These are phyloP conservation scores for Notodonta dromedarius DNA, from an alignment of 2,888 invertebrate genomes.

Conservation along the genomic window DNA sequence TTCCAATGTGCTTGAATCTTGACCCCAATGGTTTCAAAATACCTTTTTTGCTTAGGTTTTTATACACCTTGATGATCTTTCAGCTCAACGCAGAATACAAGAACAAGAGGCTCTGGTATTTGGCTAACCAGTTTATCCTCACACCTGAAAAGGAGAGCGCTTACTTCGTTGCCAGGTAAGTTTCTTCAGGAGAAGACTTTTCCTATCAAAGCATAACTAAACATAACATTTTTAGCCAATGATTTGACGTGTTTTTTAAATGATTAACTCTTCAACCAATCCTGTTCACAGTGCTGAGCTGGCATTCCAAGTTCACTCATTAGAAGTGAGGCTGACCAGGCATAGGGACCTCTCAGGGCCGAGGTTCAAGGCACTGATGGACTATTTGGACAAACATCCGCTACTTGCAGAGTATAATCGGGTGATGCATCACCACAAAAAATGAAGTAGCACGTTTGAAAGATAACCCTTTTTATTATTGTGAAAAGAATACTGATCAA, in stretches of 20 bases:
- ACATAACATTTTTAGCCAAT: no score
- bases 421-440: constrained; percentile 44
- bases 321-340: constrained; percentile 86
- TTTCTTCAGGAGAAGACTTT: not conserved
- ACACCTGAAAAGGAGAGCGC: constrained; percentile 84
- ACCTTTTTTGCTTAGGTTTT: not conserved
- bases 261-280: not conserved
- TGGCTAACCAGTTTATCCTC: constrained; percentile 83
- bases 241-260: not conserved
- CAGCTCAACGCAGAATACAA: constrained; percentile 81
- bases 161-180: constrained; percentile 81
- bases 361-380: constrained; percentile 68
- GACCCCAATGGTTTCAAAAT: no score
- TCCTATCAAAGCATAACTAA: no score
- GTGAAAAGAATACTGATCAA: not conserved
- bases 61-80: constrained; percentile 28
- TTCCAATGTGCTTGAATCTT: no score
- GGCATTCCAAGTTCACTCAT: constrained; percentile 80
- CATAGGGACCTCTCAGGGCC: constrained; percentile 83
- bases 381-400: constrained; percentile 71
- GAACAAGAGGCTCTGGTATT: constrained; percentile 83
- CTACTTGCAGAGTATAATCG: constrained; percentile 65
- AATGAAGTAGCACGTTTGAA: constrained; percentile 2
- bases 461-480: not conserved
- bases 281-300: constrained; percentile 65